phyloP scores from a whole-genome alignment of 2,797 vertebrate species.

The Miichthys miiuy region DNA sequence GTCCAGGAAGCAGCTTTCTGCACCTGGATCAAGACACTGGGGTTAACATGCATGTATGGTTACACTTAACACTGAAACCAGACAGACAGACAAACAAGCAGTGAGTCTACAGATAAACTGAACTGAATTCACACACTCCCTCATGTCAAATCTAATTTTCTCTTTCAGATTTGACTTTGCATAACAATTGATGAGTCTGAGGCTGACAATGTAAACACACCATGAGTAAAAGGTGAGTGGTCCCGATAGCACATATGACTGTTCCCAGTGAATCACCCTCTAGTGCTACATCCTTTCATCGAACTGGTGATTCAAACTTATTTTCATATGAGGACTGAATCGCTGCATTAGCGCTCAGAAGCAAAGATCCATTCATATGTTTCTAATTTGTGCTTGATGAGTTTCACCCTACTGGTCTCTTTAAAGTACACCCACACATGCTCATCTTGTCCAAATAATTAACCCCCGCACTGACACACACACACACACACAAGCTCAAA shows the following conservation, averaged over 20 bases:
- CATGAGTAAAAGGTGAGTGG: conserved; percentile 70
- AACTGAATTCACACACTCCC: conserved; percentile 20
- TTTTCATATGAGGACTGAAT: conserved; percentile 40
- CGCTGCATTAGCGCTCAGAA: conserved; percentile 46
- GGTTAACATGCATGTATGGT: conserved; percentile 38
- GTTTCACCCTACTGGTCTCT: conserved; percentile 57
- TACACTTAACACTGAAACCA: conserved; percentile 29
- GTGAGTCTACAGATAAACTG: conserved; percentile 14
- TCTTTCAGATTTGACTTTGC: conserved; percentile 37
- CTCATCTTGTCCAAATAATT: conserved; percentile 63
- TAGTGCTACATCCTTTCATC: conserved; percentile 32
- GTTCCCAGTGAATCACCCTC: conserved; percentile 62
- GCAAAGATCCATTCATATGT: conserved; percentile 65
- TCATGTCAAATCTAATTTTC: conserved; percentile 41
- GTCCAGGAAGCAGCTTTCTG: conserved; percentile 72
- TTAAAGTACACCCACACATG: conserved; percentile 69
- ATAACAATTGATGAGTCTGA: conserved; percentile 59
- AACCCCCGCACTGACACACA: conserved; percentile 42
- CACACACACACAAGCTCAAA: conserved; percentile 8
- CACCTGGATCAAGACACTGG: conserved; percentile 64
- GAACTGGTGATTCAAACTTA: conserved; percentile 28
- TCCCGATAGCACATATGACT: conserved; percentile 58
- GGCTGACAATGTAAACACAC: conserved; percentile 68
- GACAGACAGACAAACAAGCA: conserved; percentile 21
- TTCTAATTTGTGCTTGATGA: conserved; percentile 65